Evolutionary conservation across 2,888 invertebrate genomes (phyloP), one percentile per base, ranked within the genome.

Genomic region (Boloria euphrosyne): DNA sequence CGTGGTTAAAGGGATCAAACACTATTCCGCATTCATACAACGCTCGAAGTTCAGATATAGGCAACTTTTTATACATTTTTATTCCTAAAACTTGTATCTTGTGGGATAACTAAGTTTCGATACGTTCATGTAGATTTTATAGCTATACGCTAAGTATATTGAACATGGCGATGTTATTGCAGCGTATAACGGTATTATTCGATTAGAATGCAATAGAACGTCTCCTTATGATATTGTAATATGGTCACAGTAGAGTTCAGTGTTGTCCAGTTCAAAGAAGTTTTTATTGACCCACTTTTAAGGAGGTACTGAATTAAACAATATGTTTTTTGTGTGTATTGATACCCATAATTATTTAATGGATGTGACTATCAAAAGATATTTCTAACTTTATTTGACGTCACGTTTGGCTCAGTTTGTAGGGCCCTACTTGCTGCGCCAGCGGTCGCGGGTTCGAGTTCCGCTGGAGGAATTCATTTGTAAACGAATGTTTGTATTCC

Each of bases 51-150:
- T 67, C 53, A 68, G 7, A 38, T 38, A 67, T 67, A 57, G 44
- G 59, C 58, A 69, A 73, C 60, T 72, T 71, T 73, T 73, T 71
- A 69, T 69, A 57, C 52, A 16, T 59, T 59, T 59, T 59, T 59
- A 59, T 50, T 49, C 7, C 55, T 54, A 66, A 71, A 71, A 74
- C 69, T 71, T 73, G 54, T 63, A 52, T 49, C 61, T 59, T 50
- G n/a, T 22, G 53, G 38, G 67, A 62, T 69, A 67, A 62, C 67
- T 65, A 62, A 65, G 67, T 67, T 69, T 54, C 64, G 60, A 51
- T 47, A 65, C 65, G 64, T 67, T 65, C 57, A 65, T 66, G 58
- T 69, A 62, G 59, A 69, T 70, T 70, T 70, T 66, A 68, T 62
- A 52, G 61, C 63, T 63, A 58, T 68, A 64, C 38, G 31, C 31